These are phyloP conservation scores for Amphilophus citrinellus DNA, from an alignment of 2,113 vertebrate genomes.

Conservation along the genomic window DNA sequence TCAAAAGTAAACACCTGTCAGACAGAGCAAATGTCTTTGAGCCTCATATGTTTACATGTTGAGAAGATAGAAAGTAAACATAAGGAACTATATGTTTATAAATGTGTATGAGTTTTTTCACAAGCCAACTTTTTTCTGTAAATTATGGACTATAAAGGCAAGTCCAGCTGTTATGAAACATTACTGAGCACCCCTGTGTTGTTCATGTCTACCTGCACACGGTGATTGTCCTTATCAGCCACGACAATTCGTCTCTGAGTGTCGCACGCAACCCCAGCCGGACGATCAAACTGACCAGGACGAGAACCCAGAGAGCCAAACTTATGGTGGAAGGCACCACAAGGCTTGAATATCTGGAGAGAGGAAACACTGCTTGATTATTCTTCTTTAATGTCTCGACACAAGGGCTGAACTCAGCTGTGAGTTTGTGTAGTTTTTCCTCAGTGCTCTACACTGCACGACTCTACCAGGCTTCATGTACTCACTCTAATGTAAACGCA, in stretches of 20 bases:
- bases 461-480: background rate
- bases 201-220: conserved; percentile 85
- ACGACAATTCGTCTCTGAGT: conserved; percentile 92
- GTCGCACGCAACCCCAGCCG: conserved; percentile 93
- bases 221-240: conserved; percentile 99
- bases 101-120: background rate
- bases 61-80: conserved; percentile 2
- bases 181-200: background rate
- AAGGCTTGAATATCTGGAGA: conserved; percentile 92
- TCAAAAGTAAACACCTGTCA: conserved; percentile 93
- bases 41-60: conserved; percentile 38
- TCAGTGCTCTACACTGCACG: background rate
- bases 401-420: background rate
- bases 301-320: conserved; percentile 95
- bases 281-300: conserved; percentile 96
- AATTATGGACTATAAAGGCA: background rate
- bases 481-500: background rate
- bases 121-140: background rate
- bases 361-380: background rate
- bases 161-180: background rate
- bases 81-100: conserved; percentile 21
- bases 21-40: conserved; percentile 57
- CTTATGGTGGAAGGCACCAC: conserved; percentile 95
- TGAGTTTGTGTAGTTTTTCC: background rate
- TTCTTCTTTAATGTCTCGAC: background rate